Evolutionary conservation across 2,113 vertebrate species (phyloP), one percentile per base, ranked within the genome.

Genomic region (Nycticryphes semicollaris): DNA sequence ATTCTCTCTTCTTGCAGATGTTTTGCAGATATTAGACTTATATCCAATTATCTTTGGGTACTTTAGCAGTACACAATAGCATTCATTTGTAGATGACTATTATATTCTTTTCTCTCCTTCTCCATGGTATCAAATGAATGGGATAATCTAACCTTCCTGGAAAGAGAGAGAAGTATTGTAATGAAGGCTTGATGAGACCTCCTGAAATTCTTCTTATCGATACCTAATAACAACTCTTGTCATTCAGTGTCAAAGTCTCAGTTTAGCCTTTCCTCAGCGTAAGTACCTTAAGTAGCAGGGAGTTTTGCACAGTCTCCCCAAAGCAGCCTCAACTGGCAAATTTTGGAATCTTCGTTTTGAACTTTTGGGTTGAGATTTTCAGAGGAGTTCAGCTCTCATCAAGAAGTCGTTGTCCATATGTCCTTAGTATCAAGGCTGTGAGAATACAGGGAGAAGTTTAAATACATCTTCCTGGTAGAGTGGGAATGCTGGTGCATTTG

Each of bases 1-100:
- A 22, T 84, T 94, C 69, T 90, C 19, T 88, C 50, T 90, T 92
- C 73, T 72, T 80, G 86, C 60, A 87, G 82, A 68, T 84, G 59
- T 81, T 95, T 78, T 81, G 53, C 25, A 53, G 75, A 37, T 94
- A 78, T 64, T 75, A n/a, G 35, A 59, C 60, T 74, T 69, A 35
- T 20, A 66, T 56, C 59, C 10, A 63, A 12, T 93, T 94, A 62
- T 64, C 53, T 75, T 23, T 56, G 83, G 51, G 23, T 90, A 56
- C 64, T 81, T 86, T 1, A 56, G n/a, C 51, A 86, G 54, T 60
- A 70, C 51, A 74, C 45, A 67, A 27, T 35, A 75, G 13, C 14
- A 54, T 78, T 84, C n/a, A 68, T 51, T 28, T 86, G 33, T 33
- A 59, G 47, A 43, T 81, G 37, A 74, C 64, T 70, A 5, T 43